These are phyloP conservation scores for Amitus sp. DNA, from an alignment of 2,888 invertebrate genomes.

Conservation along the genomic window DNA sequence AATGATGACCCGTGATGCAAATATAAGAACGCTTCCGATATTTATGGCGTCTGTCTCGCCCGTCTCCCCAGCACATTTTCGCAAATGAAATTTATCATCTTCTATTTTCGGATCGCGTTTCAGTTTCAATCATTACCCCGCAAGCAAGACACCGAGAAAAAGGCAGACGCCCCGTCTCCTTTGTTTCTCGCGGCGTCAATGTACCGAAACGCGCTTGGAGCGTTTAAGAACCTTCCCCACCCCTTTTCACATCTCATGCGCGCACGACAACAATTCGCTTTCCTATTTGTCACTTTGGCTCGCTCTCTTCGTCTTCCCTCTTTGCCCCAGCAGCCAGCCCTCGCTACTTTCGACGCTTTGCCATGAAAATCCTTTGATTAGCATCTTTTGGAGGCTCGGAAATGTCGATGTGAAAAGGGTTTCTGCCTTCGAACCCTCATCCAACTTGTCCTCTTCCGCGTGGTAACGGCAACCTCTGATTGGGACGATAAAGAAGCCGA, in stretches of 20 bases:
- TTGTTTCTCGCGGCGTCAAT: constrained; percentile 60
- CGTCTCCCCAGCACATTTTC: constrained; percentile 9
- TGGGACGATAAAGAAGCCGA: constrained; percentile 61
- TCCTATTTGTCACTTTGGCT: constrained; percentile 29
- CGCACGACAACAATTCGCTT: constrained; percentile 15
- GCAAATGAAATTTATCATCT: constrained; percentile 4
- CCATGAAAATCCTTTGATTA: constrained; percentile 63
- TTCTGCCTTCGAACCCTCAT: constrained; percentile 36
- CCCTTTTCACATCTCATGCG: no score
- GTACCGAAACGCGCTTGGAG: constrained; percentile 18
- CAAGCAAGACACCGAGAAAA: neutral
- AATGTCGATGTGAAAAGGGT: constrained; percentile 61
- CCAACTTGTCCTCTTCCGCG: constrained; percentile 34
- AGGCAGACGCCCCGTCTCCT: constrained; percentile 17
- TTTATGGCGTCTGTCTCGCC: constrained; percentile 51
- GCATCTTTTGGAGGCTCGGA: constrained; percentile 58
- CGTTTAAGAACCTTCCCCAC: constrained; percentile 51
- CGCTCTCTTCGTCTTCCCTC: constrained; percentile 7
- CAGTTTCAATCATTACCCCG: constrained; percentile 20
- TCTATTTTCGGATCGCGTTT: constrained; percentile 14
- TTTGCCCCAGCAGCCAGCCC: constrained; percentile 11
- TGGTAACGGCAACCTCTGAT: constrained; percentile 55
- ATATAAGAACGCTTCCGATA: constrained; percentile 63
- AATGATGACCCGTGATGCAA: constrained; percentile 64
- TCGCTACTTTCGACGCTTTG: constrained; percentile 37